Percentiles rank a stretch among this genome's conserved stretches.
Evolutionary conservation across 2,797 vertebrate genomes (phyloP).

Genomic region (Remorina albescens): DNA sequence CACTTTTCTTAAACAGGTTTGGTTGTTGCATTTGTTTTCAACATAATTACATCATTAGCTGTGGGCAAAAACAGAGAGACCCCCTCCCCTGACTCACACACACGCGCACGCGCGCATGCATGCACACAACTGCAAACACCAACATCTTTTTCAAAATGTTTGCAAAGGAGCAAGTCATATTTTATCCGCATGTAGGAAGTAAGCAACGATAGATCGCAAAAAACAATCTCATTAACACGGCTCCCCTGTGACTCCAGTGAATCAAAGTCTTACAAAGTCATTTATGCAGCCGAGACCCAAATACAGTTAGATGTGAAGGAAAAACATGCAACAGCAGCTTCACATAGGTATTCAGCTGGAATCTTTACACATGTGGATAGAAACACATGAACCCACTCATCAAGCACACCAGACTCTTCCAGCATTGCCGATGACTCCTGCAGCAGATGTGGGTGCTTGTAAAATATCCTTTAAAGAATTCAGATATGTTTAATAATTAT

Average conservation of each 20-base stretch:
- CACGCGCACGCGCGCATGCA: conserved; percentile 5
- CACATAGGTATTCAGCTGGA: conserved; percentile 20
- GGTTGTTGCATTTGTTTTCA: conserved; percentile 80
- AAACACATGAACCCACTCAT: conserved; percentile 39
- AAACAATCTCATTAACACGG: conserved; percentile 56
- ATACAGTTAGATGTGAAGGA: conserved; percentile 51
- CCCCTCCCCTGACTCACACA: conserved; percentile 17
- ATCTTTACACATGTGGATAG: conserved; percentile 37
- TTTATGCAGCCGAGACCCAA: conserved; percentile 64
- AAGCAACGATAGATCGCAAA: conserved; percentile 51
- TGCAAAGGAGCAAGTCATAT: conserved; percentile 48
- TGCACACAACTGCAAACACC: conserved; percentile 14
- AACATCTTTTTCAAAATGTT: too few relatives aligned
- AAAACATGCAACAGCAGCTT: conserved; percentile 21
- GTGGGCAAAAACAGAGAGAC: conserved; percentile 51
- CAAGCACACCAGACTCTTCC: conserved; percentile 2
- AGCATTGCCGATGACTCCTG: conserved; percentile 31
- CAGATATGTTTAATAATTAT: conserved; percentile 49
- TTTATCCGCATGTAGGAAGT: conserved; percentile 60
- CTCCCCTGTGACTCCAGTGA: conserved; percentile 59
- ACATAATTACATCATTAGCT: conserved; percentile 86
- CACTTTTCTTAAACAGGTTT: conserved; percentile 60
- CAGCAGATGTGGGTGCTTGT: conserved; percentile 6
- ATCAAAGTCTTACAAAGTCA: conserved; percentile 55
- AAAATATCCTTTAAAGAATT: conserved; percentile 41